Percentiles rank a stretch among this genome's conserved stretches.
Conservation (phyloP, 1,140 invertebrate genomes). For the Globodera rostochiensis region DNA sequence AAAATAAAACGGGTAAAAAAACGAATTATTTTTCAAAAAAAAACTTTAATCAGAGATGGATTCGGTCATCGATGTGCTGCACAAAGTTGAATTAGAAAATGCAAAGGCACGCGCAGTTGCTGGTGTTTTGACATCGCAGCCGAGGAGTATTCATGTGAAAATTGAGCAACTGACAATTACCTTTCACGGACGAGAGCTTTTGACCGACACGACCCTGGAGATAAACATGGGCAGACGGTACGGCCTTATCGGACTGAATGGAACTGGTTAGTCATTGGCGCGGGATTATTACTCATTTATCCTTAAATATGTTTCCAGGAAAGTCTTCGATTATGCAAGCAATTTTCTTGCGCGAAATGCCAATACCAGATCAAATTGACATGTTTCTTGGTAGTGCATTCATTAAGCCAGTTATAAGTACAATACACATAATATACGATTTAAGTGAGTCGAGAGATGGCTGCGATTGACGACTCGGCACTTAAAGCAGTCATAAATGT, state of each 20-base stretch:
- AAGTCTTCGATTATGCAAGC: constrained; percentile 90
- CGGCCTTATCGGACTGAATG: constrained; percentile 92
- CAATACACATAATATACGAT: background rate
- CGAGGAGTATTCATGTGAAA: constrained; percentile 90
- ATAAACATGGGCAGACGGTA: constrained; percentile 94
- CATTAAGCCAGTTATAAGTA: background rate
- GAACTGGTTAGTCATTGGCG: constrained; percentile 76
- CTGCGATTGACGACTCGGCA: constrained; percentile 84
- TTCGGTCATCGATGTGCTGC: constrained; percentile 71
- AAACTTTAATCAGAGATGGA: constrained; percentile 47
- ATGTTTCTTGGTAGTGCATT: constrained; percentile 78
- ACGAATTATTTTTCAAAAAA: constrained; percentile 13
- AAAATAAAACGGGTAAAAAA: constrained; percentile 16
- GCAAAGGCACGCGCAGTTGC: constrained; percentile 91
- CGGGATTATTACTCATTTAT: background rate
- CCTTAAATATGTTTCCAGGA: constrained; percentile 67
- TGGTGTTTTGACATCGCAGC: constrained; percentile 89
- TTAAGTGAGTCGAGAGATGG: constrained; percentile 86
- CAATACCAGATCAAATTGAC: constrained; percentile 93
- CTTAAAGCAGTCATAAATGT: constrained; percentile 97
- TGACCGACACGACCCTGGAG: constrained; percentile 92
- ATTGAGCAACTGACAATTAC: constrained; percentile 95
- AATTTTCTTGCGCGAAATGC: constrained; percentile 88
- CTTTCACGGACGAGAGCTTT: constrained; percentile 92
- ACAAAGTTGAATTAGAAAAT: constrained; percentile 81